Evolutionary conservation across 1,140 invertebrate genomes (phyloP).

Genomic region (Rhopalosiphum padi): DNA sequence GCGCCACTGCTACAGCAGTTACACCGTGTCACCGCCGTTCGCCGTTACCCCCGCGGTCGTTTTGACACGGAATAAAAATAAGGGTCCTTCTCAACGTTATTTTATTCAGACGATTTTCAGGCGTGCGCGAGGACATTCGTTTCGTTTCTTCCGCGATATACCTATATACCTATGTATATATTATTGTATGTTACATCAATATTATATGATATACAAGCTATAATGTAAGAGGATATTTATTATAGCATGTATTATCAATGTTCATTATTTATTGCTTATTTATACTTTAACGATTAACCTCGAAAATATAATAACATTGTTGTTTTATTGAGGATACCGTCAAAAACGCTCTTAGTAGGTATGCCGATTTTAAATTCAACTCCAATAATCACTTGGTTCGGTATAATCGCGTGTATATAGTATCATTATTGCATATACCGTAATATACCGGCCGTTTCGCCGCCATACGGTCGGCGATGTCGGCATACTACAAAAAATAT

Average conservation of each 20-base stretch:
- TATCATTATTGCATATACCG: not conserved
- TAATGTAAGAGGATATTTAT: not conserved
- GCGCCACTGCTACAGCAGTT: not conserved
- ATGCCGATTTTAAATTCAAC: not conserved
- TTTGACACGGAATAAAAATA: not conserved
- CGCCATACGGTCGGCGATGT: not conserved
- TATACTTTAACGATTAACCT: not conserved
- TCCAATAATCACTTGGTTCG: not conserved
- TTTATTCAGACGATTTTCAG: not conserved
- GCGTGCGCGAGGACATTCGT: not conserved
- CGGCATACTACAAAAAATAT: not conserved
- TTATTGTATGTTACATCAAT: not conserved
- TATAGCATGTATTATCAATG: not conserved
- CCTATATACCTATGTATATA: not conserved
- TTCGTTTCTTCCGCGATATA: not conserved
- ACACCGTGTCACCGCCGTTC: not conserved
- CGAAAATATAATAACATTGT: not conserved
- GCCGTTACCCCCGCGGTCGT: conserved; percentile 1
- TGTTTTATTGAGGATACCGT: not conserved
- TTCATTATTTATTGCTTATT: not conserved
- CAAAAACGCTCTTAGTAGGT: not conserved
- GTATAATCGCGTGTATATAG: not conserved
- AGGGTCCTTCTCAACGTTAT: not conserved
- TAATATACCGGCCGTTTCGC: not conserved
- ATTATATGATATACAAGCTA: not conserved